phyloP scores from a whole-genome alignment of 2,888 invertebrate genomes.

The Beris chalybata region DNA sequence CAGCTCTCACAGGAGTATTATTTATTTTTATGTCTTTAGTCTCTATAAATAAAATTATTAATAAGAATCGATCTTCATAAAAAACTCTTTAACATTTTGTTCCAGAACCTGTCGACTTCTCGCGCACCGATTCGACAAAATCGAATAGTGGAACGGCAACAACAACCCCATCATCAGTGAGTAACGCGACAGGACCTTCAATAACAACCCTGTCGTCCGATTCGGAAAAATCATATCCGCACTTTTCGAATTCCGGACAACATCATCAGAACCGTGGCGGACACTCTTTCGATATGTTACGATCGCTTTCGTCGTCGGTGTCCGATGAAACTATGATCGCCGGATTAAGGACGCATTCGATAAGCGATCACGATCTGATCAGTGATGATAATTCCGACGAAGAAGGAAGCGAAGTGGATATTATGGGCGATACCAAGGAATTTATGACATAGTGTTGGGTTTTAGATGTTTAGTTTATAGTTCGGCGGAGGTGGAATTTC shows the following conservation, averaged over 20 bases:
- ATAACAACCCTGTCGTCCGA: conserved; percentile 39
- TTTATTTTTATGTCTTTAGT: no score
- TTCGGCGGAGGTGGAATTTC: no score
- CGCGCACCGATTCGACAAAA: conserved; percentile 49
- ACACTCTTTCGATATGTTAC: conserved; percentile 38
- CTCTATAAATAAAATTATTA: no score
- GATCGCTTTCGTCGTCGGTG: conserved; percentile 41
- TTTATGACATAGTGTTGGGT: conserved; percentile 51
- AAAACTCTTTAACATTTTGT: neutral
- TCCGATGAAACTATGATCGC: conserved; percentile 43
- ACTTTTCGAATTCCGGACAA: conserved; percentile 11
- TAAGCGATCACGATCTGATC: conserved; percentile 46
- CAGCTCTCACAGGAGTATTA: no score
- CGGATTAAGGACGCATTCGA: conserved; percentile 24
- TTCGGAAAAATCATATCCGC: conserved; percentile 40
- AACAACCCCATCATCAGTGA: conserved; percentile 31
- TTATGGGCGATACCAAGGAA: conserved; percentile 53
- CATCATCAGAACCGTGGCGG: neutral
- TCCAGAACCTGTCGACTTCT: conserved; percentile 56
- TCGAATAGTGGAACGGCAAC: conserved; percentile 31
- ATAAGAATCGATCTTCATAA: no score
- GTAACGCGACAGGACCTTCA: conserved; percentile 40
- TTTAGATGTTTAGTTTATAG: no score
- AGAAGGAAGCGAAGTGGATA: conserved; percentile 56
- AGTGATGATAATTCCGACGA: conserved; percentile 54